These are phyloP conservation scores for Cyprinodon tularosa DNA, from an alignment of 2,113 vertebrate genomes.

Conservation along the genomic window DNA sequence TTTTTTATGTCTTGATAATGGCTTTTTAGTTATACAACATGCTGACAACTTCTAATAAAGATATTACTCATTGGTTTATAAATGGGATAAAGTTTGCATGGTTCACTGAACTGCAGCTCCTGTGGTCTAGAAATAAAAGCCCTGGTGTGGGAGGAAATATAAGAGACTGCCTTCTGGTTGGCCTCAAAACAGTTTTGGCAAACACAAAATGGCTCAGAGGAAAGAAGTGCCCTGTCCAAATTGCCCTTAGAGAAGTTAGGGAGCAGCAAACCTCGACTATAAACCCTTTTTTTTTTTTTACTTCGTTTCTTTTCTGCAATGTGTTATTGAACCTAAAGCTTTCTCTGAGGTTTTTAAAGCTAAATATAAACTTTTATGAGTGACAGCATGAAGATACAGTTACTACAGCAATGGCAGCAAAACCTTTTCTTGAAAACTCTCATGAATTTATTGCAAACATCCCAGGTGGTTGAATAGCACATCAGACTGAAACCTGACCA, in stretches of 20 bases:
- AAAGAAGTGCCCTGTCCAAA: conserved; percentile 18
- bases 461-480: conserved; percentile 16
- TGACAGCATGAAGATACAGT: conserved; percentile 10
- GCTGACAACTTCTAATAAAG: conserved; percentile 3
- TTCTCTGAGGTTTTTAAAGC: conserved; percentile 3
- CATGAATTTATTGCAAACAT: conserved; percentile 6
- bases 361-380: conserved; percentile 18
- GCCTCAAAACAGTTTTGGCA: conserved; percentile 37
- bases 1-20: not conserved
- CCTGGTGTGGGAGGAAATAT: conserved; percentile 30
- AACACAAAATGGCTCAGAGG: conserved; percentile 25
- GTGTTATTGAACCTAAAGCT: conserved; percentile 17
- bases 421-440: conserved; percentile 1
- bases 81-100: conserved; percentile 4
- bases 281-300: not conserved
- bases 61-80: conserved; percentile 2
- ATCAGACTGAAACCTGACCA: not conserved
- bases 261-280: conserved; percentile 19
- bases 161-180: conserved; percentile 26
- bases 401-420: not conserved
- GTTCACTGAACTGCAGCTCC: conserved; percentile 4
- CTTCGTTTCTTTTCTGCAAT: conserved; percentile 9
- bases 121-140: conserved; percentile 11
- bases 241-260: conserved; percentile 12
- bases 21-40: not conserved